Base-by-base conservation (phyloP, 2,797 vertebrate species). In the Dryobates pubescens region DNA sequence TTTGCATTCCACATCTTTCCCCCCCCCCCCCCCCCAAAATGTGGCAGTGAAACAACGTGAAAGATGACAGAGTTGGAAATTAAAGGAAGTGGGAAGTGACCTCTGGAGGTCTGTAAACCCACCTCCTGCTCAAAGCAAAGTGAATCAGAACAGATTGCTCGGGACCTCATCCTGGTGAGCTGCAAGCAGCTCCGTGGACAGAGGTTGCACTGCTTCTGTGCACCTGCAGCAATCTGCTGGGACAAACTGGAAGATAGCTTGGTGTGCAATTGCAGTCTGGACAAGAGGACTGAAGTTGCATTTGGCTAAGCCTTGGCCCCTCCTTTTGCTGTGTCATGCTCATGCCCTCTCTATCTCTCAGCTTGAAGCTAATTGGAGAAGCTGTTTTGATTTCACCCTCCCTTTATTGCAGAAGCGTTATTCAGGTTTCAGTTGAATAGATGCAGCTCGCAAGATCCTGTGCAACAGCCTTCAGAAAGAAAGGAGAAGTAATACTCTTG, bases 201-300 rank as follows among this genome's bases (percentile, higher is more conserved):
- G 53, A 57, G 49, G 70, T 36, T 9, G 59, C 9, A 47, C 2
- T 0, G 0, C 32, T 23, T n/a, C 34, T 34, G 24, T 54, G 61
- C 5, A 54, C 24, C 38, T 64, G 49, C 71, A 70, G 26, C 34
- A 53, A 26, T 38, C 61, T 49, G 13, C 2, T 49, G 67, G 38
- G 67, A 63, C 45, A 54, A 67, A 67, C 47, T 23, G 36, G 57
- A 83, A 85, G 23, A 7, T 29, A 63, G 27, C 19, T 47, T 41
- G 26, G 23, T 45, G 87, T 75, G 62, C 53, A 80, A 9, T 32
- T 1, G 9, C 30, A 6, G 24, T 64, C 34, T 79, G 34, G 32
- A 67, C 43, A 68, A 69, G 27, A 59, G 47, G n/a, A 30, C 56
- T 49, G 61, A 78, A 88, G 53, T 17, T 82, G 54, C 38, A 18